Conservation (phyloP, 2,113 vertebrate genomes). For the Aix galericulata region DNA sequence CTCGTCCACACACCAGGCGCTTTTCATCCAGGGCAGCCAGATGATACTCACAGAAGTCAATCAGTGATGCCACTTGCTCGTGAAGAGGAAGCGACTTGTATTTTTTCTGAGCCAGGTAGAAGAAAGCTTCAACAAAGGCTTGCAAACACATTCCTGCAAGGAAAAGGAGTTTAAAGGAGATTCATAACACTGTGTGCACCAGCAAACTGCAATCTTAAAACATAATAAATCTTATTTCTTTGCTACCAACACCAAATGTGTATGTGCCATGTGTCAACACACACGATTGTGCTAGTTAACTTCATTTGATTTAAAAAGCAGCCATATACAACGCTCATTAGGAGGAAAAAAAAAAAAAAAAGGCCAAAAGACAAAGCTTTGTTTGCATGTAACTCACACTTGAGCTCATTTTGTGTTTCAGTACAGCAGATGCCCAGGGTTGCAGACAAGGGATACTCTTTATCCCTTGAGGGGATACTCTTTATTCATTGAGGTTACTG, state of each 20-base stretch:
- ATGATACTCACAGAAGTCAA: slow-evolving; percentile 87
- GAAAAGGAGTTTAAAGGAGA: neutral
- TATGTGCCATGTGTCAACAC: neutral
- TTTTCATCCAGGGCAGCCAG: slow-evolving; percentile 79
- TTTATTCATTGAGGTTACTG: neutral
- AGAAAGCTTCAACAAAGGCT: slow-evolving; percentile 92
- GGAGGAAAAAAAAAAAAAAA: neutral
- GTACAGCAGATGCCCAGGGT: neutral
- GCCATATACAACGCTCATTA: neutral
- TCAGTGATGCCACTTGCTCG: slow-evolving; percentile 82
- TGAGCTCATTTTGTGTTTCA: neutral
- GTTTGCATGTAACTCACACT: neutral
- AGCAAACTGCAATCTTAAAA: neutral
- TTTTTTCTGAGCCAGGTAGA: slow-evolving; percentile 86
- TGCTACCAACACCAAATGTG: neutral
- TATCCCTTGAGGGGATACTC: neutral
- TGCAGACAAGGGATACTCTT: neutral
- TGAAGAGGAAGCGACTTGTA: slow-evolving; percentile 83
- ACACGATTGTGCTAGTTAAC: accelerated
- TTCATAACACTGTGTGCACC: accelerated
- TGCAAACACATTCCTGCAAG: slow-evolving; percentile 92
- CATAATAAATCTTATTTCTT: accelerated
- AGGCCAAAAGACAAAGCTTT: neutral
- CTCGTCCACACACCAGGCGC: slow-evolving; percentile 76
- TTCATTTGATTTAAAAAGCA: neutral